Conservation (phyloP, 2,888 invertebrate species). For the Hyposoter dolosus region DNA sequence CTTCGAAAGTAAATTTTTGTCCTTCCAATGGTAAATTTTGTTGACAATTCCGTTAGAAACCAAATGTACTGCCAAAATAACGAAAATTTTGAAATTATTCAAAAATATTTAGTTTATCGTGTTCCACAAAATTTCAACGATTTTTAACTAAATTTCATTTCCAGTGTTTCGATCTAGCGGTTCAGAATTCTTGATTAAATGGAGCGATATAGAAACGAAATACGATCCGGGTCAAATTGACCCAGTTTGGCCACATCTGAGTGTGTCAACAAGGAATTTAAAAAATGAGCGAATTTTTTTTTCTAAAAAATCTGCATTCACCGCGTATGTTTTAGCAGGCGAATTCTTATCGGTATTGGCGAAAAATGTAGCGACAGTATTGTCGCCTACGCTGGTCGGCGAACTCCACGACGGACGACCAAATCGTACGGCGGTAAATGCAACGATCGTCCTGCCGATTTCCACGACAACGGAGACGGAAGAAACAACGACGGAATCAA, state of each 20-base stretch:
- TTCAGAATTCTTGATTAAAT: neutral
- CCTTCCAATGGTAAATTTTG: too few species aligned
- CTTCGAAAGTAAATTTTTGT: too few species aligned
- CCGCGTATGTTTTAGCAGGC: conserved; percentile 70
- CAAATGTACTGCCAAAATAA: too few species aligned
- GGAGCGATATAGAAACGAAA: neutral
- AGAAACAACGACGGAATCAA: conserved; percentile 48
- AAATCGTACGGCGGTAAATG: conserved; percentile 63
- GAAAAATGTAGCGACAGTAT: conserved; percentile 75
- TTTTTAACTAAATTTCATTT: too few species aligned
- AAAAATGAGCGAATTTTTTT: neutral
- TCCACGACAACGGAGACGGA: conserved; percentile 29
- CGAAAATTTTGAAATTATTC: too few species aligned
- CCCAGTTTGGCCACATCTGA: too few species aligned
- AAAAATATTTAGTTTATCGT: too few species aligned
- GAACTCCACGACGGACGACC: conserved; percentile 68
- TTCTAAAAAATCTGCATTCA: neutral
- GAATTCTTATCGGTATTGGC: conserved; percentile 75
- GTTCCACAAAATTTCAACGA: too few species aligned
- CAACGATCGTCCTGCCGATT: conserved; percentile 46
- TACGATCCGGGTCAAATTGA: neutral
- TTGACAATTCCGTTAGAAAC: too few species aligned
- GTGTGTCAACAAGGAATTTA: too few species aligned
- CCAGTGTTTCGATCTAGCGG: neutral
- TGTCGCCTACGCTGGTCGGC: conserved; percentile 73